Conservation (phyloP, 2,113 vertebrate species). For the Mesitornis unicolor region DNA sequence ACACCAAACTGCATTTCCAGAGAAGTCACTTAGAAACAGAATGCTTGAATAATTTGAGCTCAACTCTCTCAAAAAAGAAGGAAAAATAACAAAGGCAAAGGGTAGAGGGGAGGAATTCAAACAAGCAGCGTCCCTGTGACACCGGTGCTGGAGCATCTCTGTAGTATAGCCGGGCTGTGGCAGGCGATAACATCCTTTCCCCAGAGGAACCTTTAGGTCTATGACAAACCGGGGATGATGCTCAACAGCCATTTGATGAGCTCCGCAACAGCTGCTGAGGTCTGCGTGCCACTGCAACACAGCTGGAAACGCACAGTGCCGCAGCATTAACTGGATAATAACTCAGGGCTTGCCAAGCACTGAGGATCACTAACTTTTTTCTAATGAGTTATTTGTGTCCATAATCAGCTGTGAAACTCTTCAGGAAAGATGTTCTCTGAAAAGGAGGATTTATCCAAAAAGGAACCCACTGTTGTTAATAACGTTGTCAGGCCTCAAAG, state of each 20-base stretch:
- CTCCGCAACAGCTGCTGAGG: conserved; percentile 55
- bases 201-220: conserved; percentile 50
- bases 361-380: conserved; percentile 31
- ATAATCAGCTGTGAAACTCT: conserved; percentile 47
- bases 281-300: conserved; percentile 44
- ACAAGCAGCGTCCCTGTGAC: neutral
- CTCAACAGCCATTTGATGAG: conserved; percentile 66
- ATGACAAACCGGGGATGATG: conserved; percentile 60
- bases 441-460: conserved; percentile 40
- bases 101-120: neutral
- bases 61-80: neutral
- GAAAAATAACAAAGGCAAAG: neutral
- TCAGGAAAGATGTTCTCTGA: conserved; percentile 11
- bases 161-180: neutral
- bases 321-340: conserved; percentile 48
- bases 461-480: neutral
- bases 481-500: conserved; percentile 1
- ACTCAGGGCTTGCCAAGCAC: conserved; percentile 33
- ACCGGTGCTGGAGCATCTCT: neutral
- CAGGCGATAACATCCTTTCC: conserved; percentile 6
- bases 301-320: conserved; percentile 53
- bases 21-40: neutral
- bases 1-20: neutral
- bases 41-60: neutral
- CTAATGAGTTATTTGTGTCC: conserved; percentile 56